Evolutionary conservation across 1,140 invertebrate genomes (phyloP).

Genomic region (Ceratosolen solmsi): DNA sequence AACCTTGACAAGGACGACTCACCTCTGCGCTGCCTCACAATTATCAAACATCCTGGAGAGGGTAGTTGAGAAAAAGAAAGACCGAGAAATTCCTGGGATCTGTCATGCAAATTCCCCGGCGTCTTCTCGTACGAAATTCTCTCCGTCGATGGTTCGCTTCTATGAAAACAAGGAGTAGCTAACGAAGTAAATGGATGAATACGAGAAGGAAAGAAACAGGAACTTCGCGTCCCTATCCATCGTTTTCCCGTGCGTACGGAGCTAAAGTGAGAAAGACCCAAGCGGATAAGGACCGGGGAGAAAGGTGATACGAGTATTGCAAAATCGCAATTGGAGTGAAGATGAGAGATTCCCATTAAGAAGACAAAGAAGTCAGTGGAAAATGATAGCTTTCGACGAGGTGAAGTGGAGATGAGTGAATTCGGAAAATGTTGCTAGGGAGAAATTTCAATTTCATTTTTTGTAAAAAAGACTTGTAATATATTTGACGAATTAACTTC

Average conservation of each 20-base stretch:
- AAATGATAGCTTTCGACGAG: no score
- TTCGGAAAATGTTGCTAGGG: no score
- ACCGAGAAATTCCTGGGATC: slow-evolving; percentile 47
- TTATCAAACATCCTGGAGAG: slow-evolving; percentile 31
- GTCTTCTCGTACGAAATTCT: slow-evolving; percentile 1
- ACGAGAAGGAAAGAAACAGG: slow-evolving; percentile 32
- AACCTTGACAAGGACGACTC: slow-evolving; percentile 2
- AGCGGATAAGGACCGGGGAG: slow-evolving; percentile 6
- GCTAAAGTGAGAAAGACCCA: not conserved
- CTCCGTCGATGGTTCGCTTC: not conserved
- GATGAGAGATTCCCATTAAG: no score
- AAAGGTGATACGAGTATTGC: slow-evolving; percentile 28
- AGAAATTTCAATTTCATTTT: no score
- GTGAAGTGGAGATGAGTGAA: no score
- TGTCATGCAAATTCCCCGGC: slow-evolving; percentile 47
- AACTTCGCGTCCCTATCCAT: not conserved
- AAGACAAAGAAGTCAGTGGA: no score
- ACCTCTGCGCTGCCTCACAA: slow-evolving; percentile 12
- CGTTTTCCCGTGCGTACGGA: not conserved
- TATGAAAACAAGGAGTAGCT: slow-evolving; percentile 44
- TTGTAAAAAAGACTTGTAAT: no score
- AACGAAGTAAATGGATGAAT: slow-evolving; percentile 49
- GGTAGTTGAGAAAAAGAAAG: slow-evolving; percentile 13
- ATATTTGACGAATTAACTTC: no score
- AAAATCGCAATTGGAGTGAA: not conserved